These are phyloP conservation scores for Percopsis transmontana DNA, from an alignment of 2,113 vertebrate species.

Conservation along the genomic window DNA sequence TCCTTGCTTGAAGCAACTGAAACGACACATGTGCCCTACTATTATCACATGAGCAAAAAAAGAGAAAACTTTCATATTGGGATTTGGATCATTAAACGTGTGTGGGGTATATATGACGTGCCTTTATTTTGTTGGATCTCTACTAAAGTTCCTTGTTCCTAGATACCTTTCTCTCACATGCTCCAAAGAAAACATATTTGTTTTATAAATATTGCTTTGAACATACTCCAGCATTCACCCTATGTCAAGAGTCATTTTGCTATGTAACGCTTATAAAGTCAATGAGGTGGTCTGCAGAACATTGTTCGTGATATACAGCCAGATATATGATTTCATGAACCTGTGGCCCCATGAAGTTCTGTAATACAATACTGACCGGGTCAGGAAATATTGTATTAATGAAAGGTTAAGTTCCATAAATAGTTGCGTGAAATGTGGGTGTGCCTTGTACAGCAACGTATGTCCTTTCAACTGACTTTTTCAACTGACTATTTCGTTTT, in stretches of 20 bases:
- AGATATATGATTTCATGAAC: constrained; percentile 11
- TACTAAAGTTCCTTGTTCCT: constrained; percentile 35
- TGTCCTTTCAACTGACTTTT: too few species aligned
- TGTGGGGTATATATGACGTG: constrained; percentile 18
- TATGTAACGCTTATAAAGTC: constrained; percentile 39
- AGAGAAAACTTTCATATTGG: constrained; percentile 7
- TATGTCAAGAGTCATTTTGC: constrained; percentile 52
- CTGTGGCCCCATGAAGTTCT: not conserved
- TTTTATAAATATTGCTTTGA: constrained; percentile 44
- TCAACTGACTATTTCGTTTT: not conserved
- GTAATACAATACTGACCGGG: not conserved
- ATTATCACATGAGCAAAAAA: constrained; percentile 45
- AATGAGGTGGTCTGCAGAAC: constrained; percentile 41
- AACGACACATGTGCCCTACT: constrained; percentile 34
- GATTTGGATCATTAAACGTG: constrained; percentile 12
- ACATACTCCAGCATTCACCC: constrained; percentile 33
- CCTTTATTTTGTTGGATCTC: constrained; percentile 19
- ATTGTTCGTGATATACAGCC: constrained; percentile 52
- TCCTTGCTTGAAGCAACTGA: constrained; percentile 28
- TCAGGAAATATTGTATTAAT: constrained; percentile 12
- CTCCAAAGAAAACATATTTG: constrained; percentile 35
- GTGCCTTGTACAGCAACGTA: not conserved
- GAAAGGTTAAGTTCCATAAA: not conserved
- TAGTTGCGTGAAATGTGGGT: not conserved
- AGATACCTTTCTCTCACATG: constrained; percentile 6